phyloP scores from a whole-genome alignment of 2,797 vertebrate species.

The Dermochelys coriacea region DNA sequence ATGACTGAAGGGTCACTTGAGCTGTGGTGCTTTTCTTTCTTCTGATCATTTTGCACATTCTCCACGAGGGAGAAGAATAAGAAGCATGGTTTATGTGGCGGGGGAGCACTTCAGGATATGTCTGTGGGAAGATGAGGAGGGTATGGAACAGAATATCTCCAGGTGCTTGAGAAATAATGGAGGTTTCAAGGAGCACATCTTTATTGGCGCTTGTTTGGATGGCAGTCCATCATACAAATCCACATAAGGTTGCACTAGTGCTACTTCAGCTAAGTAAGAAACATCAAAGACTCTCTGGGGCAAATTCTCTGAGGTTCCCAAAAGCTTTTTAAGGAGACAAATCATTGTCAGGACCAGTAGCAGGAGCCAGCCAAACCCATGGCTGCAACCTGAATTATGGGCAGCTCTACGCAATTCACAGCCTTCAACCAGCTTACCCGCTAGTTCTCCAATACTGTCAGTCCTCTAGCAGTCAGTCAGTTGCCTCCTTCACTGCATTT shows the following conservation, averaged over 20 bases:
- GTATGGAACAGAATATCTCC: neutral
- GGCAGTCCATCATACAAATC: neutral
- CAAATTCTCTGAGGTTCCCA: neutral
- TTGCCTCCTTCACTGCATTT: neutral
- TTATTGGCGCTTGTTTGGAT: neutral
- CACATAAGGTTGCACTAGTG: neutral
- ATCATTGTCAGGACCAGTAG: neutral
- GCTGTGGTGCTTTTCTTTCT: neutral
- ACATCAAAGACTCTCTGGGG: neutral
- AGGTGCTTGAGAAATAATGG: neutral
- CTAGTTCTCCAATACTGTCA: neutral
- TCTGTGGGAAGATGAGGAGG: neutral
- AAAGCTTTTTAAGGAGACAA: neutral
- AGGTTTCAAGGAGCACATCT: neutral
- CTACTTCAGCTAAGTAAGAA: neutral
- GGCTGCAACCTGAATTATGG: neutral
- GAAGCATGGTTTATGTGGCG: accelerated
- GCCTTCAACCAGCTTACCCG: neutral
- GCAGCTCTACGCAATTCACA: neutral
- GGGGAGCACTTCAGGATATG: accelerated
- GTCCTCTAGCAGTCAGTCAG: neutral
- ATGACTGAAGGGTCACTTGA: neutral
- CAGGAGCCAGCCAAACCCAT: neutral
- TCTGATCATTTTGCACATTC: neutral
- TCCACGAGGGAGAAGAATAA: accelerated